phyloP scores from a whole-genome alignment of 2,888 invertebrate genomes.

The Sylvicola cinctus region DNA sequence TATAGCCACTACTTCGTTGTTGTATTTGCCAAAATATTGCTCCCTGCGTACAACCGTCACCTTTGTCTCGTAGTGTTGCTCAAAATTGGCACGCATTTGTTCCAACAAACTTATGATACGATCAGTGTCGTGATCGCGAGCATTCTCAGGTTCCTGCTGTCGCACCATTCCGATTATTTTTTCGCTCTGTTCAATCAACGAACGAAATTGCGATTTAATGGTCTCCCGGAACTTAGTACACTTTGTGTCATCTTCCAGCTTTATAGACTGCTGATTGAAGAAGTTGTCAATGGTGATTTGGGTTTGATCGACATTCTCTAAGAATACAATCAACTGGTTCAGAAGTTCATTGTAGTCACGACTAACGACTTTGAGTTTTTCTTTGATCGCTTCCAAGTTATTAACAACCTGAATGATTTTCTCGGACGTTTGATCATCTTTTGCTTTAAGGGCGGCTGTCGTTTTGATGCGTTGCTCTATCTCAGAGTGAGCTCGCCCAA shows the following conservation, averaged over 20 bases:
- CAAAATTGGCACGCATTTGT: slow-evolving; percentile 38
- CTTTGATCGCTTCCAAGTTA: slow-evolving; percentile 42
- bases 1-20: slow-evolving; percentile 46
- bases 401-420: slow-evolving; percentile 38
- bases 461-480: slow-evolving; percentile 44
- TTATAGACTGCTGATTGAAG: slow-evolving; percentile 22
- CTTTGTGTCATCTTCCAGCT: too few relatives aligned
- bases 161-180: slow-evolving; percentile 44
- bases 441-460: slow-evolving; percentile 39
- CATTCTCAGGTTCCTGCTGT: slow-evolving; percentile 45
- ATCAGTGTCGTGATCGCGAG: slow-evolving; percentile 45
- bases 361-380: slow-evolving; percentile 41
- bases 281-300: slow-evolving; percentile 37
- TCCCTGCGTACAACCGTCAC: slow-evolving; percentile 28
- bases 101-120: slow-evolving; percentile 41
- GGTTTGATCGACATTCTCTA: slow-evolving; percentile 40
- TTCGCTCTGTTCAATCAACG: slow-evolving; percentile 43
- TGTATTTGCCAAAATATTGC: slow-evolving; percentile 45
- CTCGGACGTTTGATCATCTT: slow-evolving; percentile 29
- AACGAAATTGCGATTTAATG: slow-evolving; percentile 42
- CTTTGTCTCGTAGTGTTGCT: slow-evolving; percentile 36
- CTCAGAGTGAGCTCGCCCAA: slow-evolving; percentile 40
- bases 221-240: slow-evolving; percentile 26
- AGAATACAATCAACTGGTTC: slow-evolving; percentile 47
- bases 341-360: slow-evolving; percentile 50